A percentile compares a stretch with the other conserved stretches of the same genome.
These are phyloP conservation scores for Tethea ocularis DNA, from an alignment of 2,888 invertebrate species.

Conservation along the genomic window DNA sequence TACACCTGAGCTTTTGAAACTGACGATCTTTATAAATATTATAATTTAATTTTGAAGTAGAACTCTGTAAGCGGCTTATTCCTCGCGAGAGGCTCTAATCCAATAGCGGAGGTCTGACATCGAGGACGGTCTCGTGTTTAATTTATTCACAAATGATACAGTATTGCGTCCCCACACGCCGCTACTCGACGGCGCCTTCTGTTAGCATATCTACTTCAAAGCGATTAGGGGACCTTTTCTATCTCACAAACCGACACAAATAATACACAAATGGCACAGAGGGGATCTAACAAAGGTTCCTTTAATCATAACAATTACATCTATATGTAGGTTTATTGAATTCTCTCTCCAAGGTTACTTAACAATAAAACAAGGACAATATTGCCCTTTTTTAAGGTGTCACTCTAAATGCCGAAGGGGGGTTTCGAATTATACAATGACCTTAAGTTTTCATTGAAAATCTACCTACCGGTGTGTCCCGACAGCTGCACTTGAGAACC, in stretches of 20 bases:
- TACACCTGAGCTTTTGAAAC: not conserved
- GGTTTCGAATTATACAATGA: too few relatives aligned
- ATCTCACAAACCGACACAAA: not conserved
- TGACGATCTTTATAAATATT: slow-evolving; percentile 6
- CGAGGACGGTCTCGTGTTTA: not conserved
- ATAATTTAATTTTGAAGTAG: not conserved
- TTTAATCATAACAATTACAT: not conserved
- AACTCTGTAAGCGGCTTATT: slow-evolving; percentile 1
- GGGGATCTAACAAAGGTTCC: not conserved
- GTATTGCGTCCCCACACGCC: not conserved
- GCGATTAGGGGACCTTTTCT: not conserved
- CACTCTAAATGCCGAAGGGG: too few relatives aligned
- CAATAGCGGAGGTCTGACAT: not conserved
- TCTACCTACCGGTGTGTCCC: too few relatives aligned
- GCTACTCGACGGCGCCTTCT: not conserved
- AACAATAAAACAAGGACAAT: too few relatives aligned
- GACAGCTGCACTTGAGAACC: too few relatives aligned
- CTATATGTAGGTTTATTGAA: too few relatives aligned
- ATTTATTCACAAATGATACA: not conserved
- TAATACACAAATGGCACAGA: not conserved
- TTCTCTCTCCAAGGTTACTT: too few relatives aligned
- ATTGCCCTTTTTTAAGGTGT: too few relatives aligned
- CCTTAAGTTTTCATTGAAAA: too few relatives aligned
- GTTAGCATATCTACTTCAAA: not conserved
- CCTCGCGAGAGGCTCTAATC: slow-evolving; percentile 3